Percentiles rank a stretch among this genome's conserved stretches.
Conservation (phyloP, 2,113 vertebrate species). For the sheep (Ovis aries) region ARS-UI_Ramb_v3.0 NC_056056.1:3042501-3043000, state of each 20-base stretch:
- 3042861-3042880: constrained; percentile 98
- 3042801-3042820: rapidly evolving
- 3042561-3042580: background rate
- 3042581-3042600: background rate
- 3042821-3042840: background rate
- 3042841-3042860: constrained; percentile 84
- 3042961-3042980: constrained; percentile 96
- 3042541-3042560: background rate
- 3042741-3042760: rapidly evolving
- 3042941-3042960: constrained; percentile 93
- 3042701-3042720: constrained; percentile 66
- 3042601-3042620: constrained; percentile 76
- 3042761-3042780: rapidly evolving
- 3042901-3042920: constrained; percentile 97
- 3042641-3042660: constrained; percentile 98
- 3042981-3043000: background rate
- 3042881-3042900: constrained; percentile 98
- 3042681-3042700: constrained; percentile 96
- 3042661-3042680: constrained; percentile 98
- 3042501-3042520: rapidly evolving
- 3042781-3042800: rapidly evolving
- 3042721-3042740: rapidly evolving
- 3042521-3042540: rapidly evolving
- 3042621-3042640: constrained; percentile 98
- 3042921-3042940: constrained; percentile 90